Percentiles rank a stretch among this genome's conserved stretches.
These are phyloP conservation scores for Morpho deidamia DNA, from an alignment of 2,888 invertebrate species.

Conservation along the genomic window DNA sequence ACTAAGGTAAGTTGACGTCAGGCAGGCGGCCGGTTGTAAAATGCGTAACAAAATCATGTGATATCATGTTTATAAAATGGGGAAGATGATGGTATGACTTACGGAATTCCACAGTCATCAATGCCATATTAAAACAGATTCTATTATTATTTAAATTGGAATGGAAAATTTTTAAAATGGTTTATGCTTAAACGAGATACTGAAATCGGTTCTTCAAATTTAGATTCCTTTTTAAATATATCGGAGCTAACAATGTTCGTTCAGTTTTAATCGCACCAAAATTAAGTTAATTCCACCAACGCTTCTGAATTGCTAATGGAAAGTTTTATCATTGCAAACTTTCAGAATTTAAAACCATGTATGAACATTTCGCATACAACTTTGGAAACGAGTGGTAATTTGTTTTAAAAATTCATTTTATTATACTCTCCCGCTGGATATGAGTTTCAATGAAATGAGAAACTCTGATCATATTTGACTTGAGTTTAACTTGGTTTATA, in stretches of 20 bases:
- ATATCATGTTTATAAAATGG: too few species aligned
- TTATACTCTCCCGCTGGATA: background rate
- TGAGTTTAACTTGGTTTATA: background rate
- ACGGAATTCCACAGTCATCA: too few species aligned
- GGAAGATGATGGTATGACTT: too few species aligned
- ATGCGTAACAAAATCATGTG: too few species aligned
- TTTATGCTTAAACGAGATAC: too few species aligned
- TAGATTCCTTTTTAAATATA: background rate
- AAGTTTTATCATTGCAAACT: constrained; percentile 4
- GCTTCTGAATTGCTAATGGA: background rate
- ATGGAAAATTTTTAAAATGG: too few species aligned
- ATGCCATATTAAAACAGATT: too few species aligned
- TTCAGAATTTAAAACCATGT: background rate
- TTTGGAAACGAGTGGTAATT: background rate
- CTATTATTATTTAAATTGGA: too few species aligned
- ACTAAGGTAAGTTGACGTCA: too few species aligned
- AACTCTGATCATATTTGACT: background rate
- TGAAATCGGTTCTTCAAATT: background rate
- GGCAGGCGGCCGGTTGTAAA: too few species aligned
- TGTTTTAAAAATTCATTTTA: constrained; percentile 12
- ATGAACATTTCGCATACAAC: too few species aligned
- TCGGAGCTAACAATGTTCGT: background rate
- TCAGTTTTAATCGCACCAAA: background rate
- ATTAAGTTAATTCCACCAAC: background rate
- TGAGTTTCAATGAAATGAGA: constrained; percentile 2